Conservation (phyloP, 35 echinoderm and acorn worm genomes). For the Chiridota heheva region DNA sequence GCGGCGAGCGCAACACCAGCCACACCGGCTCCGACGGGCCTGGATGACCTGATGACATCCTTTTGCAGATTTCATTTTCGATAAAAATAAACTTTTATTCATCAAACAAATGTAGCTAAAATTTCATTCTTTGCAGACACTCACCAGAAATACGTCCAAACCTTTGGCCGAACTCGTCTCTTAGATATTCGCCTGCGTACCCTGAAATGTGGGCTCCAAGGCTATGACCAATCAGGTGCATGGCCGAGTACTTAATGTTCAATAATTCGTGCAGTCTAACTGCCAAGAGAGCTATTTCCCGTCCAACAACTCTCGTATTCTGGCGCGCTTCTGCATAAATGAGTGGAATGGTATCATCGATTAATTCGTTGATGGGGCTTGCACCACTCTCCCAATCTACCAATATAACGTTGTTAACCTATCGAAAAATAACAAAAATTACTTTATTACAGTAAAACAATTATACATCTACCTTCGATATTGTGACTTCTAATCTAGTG, state of each 20-base stretch:
- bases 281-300: constrained; percentile 4
- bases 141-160: constrained; percentile 43
- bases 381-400: constrained; percentile 73
- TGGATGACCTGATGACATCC: too few species aligned
- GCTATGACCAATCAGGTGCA: constrained; percentile 72
- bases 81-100: too few species aligned
- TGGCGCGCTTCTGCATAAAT: constrained; percentile 30
- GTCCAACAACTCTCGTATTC: constrained; percentile 64
- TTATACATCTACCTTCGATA: too few species aligned
- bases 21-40: too few species aligned
- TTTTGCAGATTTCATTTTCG: too few species aligned
- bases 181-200: constrained; percentile 61
- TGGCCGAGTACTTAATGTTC: constrained; percentile 33
- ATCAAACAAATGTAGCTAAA: too few species aligned
- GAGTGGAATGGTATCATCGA: background rate
- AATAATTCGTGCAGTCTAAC: background rate
- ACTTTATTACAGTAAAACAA: too few species aligned
- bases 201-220: constrained; percentile 59
- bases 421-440: background rate
- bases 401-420: constrained; percentile 56
- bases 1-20: too few species aligned
- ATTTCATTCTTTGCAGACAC: too few species aligned
- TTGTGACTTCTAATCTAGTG: too few species aligned
- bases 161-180: background rate
- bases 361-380: constrained; percentile 4